These are phyloP conservation scores for Peromyscus maniculatus DNA, from an alignment of 2,113 vertebrate genomes.

Conservation along the genomic window DNA sequence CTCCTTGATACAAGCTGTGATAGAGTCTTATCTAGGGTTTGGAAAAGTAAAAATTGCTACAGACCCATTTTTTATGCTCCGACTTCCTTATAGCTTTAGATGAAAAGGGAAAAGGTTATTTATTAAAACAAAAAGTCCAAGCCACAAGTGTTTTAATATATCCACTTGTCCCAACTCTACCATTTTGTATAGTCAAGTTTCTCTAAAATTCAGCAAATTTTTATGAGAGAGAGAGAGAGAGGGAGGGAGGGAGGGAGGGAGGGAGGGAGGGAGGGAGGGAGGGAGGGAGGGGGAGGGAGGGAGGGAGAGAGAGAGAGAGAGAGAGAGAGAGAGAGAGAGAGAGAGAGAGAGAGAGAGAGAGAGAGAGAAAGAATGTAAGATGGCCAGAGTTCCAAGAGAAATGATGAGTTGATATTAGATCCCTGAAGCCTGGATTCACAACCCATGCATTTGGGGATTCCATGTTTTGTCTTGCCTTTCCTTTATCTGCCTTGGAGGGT, in stretches of 20 bases:
- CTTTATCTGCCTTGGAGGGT: no score
- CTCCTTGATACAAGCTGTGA: neutral
- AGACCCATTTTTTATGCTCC: neutral
- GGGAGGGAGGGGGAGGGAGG: no score
- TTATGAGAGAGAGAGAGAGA: neutral
- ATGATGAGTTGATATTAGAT: neutral
- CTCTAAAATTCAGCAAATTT: neutral
- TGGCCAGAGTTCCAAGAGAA: no score
- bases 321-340: no score
- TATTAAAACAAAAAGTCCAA: neutral
- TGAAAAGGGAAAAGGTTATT: neutral
- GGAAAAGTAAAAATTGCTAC: slow-evolving; percentile 3
- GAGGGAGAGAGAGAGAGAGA: neutral
- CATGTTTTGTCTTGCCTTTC: neutral
- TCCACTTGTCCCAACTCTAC: neutral
- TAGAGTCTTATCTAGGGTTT: neutral
- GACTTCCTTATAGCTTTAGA: neutral
- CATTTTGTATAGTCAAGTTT: neutral
- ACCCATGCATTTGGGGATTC: neutral
- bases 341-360: no score
- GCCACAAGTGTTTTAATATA: neutral
- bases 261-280: no score
- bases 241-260: no score
- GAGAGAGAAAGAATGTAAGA: no score
- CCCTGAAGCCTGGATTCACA: neutral